phyloP scores from a whole-genome alignment of 37 sponge, comb jelly and placozoan species.

The Beroe ovata region DNA sequence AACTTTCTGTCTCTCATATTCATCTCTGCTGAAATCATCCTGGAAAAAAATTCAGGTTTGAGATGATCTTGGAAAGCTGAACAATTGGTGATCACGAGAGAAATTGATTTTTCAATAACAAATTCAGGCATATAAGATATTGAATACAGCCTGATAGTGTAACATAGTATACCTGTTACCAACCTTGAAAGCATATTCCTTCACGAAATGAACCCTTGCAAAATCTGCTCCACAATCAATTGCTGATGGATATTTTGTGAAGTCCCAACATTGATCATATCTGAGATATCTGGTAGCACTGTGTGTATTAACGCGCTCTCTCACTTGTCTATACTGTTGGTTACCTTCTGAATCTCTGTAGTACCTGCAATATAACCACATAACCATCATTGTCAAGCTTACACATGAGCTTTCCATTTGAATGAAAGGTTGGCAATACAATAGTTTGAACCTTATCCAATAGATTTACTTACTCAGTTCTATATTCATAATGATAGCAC shows the following conservation, averaged over 20 bases:
- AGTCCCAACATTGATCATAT: neutral
- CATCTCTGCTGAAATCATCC: neutral
- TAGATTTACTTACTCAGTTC: neutral
- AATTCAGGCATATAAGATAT: too few relatives aligned
- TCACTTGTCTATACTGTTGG: neutral
- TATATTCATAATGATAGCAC: neutral
- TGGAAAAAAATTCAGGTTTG: too few relatives aligned
- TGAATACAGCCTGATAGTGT: too few relatives aligned
- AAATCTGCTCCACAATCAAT: neutral
- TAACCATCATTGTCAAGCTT: too few relatives aligned
- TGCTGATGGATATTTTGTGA: neutral
- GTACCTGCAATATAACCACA: too few relatives aligned
- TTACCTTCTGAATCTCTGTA: neutral
- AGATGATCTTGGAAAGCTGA: too few relatives aligned
- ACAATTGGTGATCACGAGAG: too few relatives aligned
- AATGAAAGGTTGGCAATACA: too few relatives aligned
- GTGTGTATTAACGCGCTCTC: neutral
- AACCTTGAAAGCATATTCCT: neutral
- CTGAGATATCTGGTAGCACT: neutral
- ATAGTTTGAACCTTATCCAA: too few relatives aligned
- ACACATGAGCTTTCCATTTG: too few relatives aligned
- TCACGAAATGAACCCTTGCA: neutral
- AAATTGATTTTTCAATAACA: too few relatives aligned
- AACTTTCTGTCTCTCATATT: neutral
- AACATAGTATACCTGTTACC: too few relatives aligned